phyloP scores from a whole-genome alignment of 2,797 vertebrate genomes.

The Sebastiscus tertius region DNA sequence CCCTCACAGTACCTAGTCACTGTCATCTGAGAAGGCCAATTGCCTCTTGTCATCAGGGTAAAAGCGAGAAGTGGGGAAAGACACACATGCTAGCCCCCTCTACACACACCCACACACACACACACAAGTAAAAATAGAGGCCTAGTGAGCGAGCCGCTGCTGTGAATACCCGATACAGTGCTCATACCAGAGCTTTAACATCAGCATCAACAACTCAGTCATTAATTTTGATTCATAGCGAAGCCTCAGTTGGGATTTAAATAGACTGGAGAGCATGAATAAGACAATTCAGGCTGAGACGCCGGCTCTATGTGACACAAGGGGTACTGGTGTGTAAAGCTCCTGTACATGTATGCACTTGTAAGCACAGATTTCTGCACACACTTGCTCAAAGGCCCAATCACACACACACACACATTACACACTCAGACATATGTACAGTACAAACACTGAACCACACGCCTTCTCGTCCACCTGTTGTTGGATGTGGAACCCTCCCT shows the following conservation, averaged over 20 bases:
- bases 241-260: conserved; percentile 47
- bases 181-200: conserved; percentile 58
- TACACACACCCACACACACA: neutral
- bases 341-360: conserved; percentile 9
- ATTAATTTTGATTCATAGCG: conserved; percentile 64
- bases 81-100: conserved; percentile 15
- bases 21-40: conserved; percentile 74
- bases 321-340: conserved; percentile 17
- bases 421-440: conserved; percentile 41
- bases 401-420: neutral
- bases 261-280: conserved; percentile 66
- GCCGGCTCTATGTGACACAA: conserved; percentile 43
- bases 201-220: conserved; percentile 56
- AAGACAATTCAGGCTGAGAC: conserved; percentile 56
- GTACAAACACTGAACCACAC: conserved; percentile 47
- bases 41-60: conserved; percentile 64
- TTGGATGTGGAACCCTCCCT: conserved; percentile 21
- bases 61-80: conserved; percentile 43
- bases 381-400: neutral
- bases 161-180: conserved; percentile 45
- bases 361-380: conserved; percentile 20
- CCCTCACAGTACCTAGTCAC: conserved; percentile 65
- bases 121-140: conserved; percentile 43
- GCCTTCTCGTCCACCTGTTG: conserved; percentile 67
- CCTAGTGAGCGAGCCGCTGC: conserved; percentile 18